Evolutionary conservation across 2,888 invertebrate genomes (phyloP).

Genomic region (Microctonus brassicae): DNA sequence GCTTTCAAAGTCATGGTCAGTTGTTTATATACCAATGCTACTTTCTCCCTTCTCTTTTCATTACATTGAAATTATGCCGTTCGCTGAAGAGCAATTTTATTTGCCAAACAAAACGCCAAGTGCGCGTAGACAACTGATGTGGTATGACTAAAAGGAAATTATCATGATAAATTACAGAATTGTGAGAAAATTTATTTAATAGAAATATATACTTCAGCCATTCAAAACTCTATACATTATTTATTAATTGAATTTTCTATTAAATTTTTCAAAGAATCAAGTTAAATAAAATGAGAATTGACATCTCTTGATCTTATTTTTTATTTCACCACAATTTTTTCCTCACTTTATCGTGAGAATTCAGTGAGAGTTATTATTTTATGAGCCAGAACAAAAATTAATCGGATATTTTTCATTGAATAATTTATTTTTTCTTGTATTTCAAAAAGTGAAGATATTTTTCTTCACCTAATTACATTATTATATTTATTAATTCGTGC

Average conservation of each 20-base stretch:
- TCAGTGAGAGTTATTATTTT: not conserved
- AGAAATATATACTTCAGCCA: too few relatives aligned
- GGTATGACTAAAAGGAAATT: not conserved
- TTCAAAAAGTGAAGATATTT: not conserved
- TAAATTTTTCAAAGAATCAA: not conserved
- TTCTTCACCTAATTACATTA: not conserved
- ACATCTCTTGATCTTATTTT: not conserved
- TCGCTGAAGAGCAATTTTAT: slow-evolving; percentile 12
- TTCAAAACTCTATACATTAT: too few relatives aligned
- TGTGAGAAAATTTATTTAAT: not conserved
- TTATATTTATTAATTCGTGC: not conserved
- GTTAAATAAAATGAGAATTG: not conserved
- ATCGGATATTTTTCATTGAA: not conserved
- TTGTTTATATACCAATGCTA: slow-evolving; percentile 64
- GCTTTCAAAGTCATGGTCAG: slow-evolving; percentile 68
- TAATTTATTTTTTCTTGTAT: not conserved
- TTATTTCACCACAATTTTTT: not conserved
- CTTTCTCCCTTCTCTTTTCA: slow-evolving; percentile 67
- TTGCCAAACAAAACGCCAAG: not conserved
- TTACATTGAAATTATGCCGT: slow-evolving; percentile 39
- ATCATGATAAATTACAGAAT: not conserved
- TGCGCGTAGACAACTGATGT: not conserved
- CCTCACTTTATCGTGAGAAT: not conserved
- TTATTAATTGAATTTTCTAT: too few relatives aligned
- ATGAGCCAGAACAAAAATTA: not conserved